Evolutionary conservation across 2,797 vertebrate genomes (phyloP).

Genomic region (Cheirogaleus major): DNA sequence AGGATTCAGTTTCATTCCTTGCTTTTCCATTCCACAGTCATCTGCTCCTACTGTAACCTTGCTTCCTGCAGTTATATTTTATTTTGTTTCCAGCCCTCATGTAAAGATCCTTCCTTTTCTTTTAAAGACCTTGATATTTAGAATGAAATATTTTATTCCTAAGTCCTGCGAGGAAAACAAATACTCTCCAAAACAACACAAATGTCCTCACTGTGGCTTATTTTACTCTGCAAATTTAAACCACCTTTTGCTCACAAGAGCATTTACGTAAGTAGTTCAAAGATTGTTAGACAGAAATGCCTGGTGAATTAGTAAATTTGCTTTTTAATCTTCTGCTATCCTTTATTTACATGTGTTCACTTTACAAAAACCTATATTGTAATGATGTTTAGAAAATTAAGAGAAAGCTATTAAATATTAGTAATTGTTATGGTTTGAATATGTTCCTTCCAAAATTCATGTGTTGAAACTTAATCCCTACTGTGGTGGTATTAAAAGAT

Average conservation of each 20-base stretch:
- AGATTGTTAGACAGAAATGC: background rate
- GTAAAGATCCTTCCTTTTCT: background rate
- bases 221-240: background rate
- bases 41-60: background rate
- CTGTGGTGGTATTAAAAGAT: background rate
- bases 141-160: slow-evolving; percentile 21
- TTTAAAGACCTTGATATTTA: background rate
- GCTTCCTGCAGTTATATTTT: background rate
- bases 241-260: background rate
- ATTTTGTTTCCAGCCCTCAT: background rate
- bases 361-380: background rate
- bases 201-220: background rate
- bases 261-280: background rate
- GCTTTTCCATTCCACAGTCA: background rate
- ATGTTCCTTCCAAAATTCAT: background rate
- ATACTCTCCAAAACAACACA: slow-evolving; percentile 13
- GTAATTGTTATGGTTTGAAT: background rate
- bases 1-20: background rate
- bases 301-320: background rate
- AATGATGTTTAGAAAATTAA: slow-evolving; percentile 5
- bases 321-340: background rate
- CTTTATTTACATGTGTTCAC: background rate
- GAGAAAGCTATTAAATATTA: background rate
- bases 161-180: slow-evolving; percentile 12
- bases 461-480: background rate